A percentile compares a stretch with the other conserved stretches of the same genome.
These are phyloP conservation scores for Argyresthia albistria DNA, from an alignment of 2,888 invertebrate genomes.

Conservation along the genomic window DNA sequence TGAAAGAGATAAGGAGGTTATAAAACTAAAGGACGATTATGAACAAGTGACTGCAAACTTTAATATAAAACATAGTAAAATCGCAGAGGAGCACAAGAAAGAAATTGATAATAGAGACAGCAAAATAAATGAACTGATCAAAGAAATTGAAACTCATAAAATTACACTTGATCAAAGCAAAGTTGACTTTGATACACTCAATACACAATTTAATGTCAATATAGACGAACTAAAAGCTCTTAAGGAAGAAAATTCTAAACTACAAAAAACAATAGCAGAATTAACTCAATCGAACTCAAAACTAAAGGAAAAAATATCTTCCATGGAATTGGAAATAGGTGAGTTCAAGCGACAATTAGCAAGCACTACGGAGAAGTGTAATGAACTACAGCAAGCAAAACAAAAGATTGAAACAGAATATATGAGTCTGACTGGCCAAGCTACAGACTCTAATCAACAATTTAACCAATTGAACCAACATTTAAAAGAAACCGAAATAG, in stretches of 20 bases:
- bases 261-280: constrained; percentile 51
- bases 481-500: constrained; percentile 70
- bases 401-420: constrained; percentile 74
- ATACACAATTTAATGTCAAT: constrained; percentile 56
- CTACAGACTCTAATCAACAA: constrained; percentile 74
- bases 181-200: constrained; percentile 57
- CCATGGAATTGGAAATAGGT: constrained; percentile 66
- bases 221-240: constrained; percentile 50
- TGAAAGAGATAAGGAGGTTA: constrained; percentile 69
- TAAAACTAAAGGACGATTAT: constrained; percentile 63
- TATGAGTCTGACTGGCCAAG: constrained; percentile 68
- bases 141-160: constrained; percentile 61
- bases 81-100: constrained; percentile 63
- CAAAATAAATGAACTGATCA: constrained; percentile 60
- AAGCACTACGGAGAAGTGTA: constrained; percentile 69
- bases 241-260: constrained; percentile 54
- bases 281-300: constrained; percentile 44
- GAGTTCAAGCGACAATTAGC: constrained; percentile 72
- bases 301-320: constrained; percentile 47
- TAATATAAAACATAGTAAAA: constrained; percentile 62
- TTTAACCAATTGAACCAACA: constrained; percentile 68
- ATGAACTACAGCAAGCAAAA: constrained; percentile 69
- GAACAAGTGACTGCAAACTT: constrained; percentile 59
- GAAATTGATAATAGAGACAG: constrained; percentile 63
- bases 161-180: constrained; percentile 56